These are phyloP conservation scores for Tinea trinotella DNA, from an alignment of 2,888 invertebrate genomes.

Conservation along the genomic window DNA sequence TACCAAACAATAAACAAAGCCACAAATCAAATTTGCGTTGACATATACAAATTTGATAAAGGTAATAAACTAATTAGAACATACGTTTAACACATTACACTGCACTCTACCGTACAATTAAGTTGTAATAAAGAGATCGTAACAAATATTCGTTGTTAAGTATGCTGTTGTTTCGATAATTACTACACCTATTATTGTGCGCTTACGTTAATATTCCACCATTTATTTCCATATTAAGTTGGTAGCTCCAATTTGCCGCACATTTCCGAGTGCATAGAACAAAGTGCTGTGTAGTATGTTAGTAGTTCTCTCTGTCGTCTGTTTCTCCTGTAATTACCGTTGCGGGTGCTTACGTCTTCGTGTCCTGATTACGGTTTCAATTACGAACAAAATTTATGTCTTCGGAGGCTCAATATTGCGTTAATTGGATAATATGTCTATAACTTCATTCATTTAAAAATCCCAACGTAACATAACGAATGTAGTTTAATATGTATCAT, in stretches of 20 bases:
- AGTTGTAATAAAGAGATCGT: slow-evolving; percentile 8
- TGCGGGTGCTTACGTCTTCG: not conserved
- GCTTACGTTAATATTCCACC: slow-evolving; percentile 6
- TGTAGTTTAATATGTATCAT: too few species aligned
- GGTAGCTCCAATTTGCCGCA: slow-evolving; percentile 4
- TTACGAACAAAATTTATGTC: not conserved
- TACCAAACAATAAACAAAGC: not conserved
- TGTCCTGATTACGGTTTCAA: not conserved
- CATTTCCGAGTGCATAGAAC: slow-evolving; percentile 4
- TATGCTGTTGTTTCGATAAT: slow-evolving; percentile 19
- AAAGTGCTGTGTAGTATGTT: slow-evolving; percentile 7
- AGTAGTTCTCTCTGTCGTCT: not conserved
- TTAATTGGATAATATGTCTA: too few species aligned
- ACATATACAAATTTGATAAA: too few species aligned
- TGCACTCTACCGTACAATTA: not conserved
- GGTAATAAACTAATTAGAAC: not conserved
- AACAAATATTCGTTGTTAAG: slow-evolving; percentile 7
- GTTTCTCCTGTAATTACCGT: slow-evolving; percentile 5
- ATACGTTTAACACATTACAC: not conserved
- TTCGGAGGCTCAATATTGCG: too few species aligned
- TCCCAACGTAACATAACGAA: too few species aligned
- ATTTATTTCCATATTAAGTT: slow-evolving; percentile 11
- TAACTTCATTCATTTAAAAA: too few species aligned
- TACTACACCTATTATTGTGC: slow-evolving; percentile 19
- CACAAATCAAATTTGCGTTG: not conserved